phyloP scores from a whole-genome alignment of 53 echinoderm and acorn worm genomes.

The Zoroaster sp. region DNA sequence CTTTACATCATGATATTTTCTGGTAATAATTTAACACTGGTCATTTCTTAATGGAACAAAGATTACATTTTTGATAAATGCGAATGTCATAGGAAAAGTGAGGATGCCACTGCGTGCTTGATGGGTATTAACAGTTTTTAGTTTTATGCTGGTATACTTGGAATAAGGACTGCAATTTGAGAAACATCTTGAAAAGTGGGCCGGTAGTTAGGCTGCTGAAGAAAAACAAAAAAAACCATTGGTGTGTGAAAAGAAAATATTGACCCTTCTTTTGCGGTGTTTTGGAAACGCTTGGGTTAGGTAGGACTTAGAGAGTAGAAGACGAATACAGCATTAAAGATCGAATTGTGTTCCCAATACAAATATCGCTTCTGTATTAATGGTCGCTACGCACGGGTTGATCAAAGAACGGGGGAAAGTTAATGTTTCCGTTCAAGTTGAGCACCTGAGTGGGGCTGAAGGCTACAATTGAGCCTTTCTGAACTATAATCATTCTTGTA shows the following conservation, averaged over 20 bases:
- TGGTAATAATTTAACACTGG: no score
- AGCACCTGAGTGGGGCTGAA: neutral
- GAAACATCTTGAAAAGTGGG: neutral
- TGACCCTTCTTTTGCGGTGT: neutral
- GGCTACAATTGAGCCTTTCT: neutral
- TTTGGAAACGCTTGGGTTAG: neutral
- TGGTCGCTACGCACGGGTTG: neutral
- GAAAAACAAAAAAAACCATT: neutral
- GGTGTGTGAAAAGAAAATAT: slow-evolving; percentile 10
- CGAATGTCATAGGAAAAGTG: no score
- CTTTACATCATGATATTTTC: no score
- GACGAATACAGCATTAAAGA: neutral
- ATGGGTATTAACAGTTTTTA: no score
- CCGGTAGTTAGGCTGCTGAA: neutral
- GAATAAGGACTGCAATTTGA: neutral
- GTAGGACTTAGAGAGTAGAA: neutral
- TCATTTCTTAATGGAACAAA: no score
- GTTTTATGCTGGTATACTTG: neutral
- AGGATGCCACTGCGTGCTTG: no score
- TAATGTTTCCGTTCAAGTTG: neutral
- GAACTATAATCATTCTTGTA: neutral
- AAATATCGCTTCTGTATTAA: slow-evolving; percentile 1
- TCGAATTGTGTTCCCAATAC: neutral
- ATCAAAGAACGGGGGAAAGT: neutral
- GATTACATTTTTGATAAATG: no score